Conservation (phyloP, 2,113 vertebrate genomes). For the Chlamydotis undulata region DNA sequence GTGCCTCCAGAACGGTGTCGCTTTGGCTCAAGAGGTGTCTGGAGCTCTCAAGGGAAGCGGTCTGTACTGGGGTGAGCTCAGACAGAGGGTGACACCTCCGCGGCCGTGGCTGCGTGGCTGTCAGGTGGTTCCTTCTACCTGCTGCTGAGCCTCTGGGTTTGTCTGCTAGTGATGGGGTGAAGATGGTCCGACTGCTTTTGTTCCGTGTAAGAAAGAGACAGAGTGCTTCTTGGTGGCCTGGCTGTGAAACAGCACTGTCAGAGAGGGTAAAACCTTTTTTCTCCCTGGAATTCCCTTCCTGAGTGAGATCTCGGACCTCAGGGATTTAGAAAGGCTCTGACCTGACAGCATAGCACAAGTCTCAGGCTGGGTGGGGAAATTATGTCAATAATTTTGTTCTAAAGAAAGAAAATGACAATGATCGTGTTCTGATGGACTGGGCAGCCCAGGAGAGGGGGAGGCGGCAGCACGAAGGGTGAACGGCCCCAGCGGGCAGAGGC, state of each 20-base stretch:
- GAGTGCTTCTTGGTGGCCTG: neutral
- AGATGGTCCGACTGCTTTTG: too few relatives aligned
- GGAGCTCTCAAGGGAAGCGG: neutral
- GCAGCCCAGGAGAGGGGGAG: neutral
- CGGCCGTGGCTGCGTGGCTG: neutral
- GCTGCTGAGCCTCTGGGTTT: neutral
- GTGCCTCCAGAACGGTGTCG: accelerated
- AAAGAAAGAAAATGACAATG: neutral
- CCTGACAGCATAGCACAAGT: neutral
- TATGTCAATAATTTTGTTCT: neutral
- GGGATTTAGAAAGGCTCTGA: neutral
- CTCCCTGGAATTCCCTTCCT: neutral
- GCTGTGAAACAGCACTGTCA: neutral
- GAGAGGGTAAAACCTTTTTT: too few relatives aligned
- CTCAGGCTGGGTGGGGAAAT: neutral
- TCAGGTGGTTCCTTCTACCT: neutral
- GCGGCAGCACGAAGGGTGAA: neutral
- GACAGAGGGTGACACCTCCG: neutral
- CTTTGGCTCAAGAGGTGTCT: accelerated
- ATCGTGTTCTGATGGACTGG: neutral
- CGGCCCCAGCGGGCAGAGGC: neutral
- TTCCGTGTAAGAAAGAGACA: accelerated
- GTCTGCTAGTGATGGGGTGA: accelerated
- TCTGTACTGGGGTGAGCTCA: neutral
- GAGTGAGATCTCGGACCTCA: neutral